Percentiles rank a stretch among this genome's conserved stretches.
Evolutionary conservation across 2,797 vertebrate species (phyloP).

Genomic region (Coccyzus lansbergi): DNA sequence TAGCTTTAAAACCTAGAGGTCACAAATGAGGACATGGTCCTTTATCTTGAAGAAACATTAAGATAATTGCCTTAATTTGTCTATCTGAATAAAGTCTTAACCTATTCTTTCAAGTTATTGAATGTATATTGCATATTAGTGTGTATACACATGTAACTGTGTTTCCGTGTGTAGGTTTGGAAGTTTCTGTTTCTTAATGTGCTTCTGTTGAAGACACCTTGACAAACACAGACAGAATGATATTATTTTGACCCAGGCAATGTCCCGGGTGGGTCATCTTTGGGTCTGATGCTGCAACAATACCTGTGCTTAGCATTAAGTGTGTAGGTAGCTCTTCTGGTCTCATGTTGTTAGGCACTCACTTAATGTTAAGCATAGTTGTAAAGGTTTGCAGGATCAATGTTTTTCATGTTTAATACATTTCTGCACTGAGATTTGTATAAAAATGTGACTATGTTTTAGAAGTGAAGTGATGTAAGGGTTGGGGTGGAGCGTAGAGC

Average conservation of each 20-base stretch:
- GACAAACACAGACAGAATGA: slow-evolving; percentile 13
- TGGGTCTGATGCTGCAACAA: slow-evolving; percentile 50
- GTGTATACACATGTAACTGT: slow-evolving; percentile 60
- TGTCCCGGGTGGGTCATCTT: not conserved
- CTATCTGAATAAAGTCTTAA: slow-evolving; percentile 74
- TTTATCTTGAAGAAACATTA: slow-evolving; percentile 63
- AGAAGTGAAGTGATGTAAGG: slow-evolving; percentile 56
- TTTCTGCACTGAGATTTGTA: slow-evolving; percentile 65
- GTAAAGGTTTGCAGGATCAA: slow-evolving; percentile 35
- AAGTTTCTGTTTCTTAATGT: slow-evolving; percentile 64
- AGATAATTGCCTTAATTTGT: slow-evolving; percentile 71
- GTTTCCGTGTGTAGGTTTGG: slow-evolving; percentile 55
- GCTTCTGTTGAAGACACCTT: slow-evolving; percentile 58
- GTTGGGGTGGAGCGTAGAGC: slow-evolving; percentile 53
- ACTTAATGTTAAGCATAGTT: not conserved
- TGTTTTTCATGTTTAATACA: slow-evolving; percentile 19
- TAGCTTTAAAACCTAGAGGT: slow-evolving; percentile 71
- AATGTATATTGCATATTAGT: slow-evolving; percentile 72
- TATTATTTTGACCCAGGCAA: not conserved
- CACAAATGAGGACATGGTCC: slow-evolving; percentile 60
- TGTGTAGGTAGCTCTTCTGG: slow-evolving; percentile 6
- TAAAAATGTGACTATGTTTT: slow-evolving; percentile 60
- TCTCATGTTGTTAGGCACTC: not conserved
- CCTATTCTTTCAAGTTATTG: slow-evolving; percentile 68
- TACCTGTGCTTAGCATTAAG: slow-evolving; percentile 3